phyloP scores from a whole-genome alignment of 2,797 vertebrate species.

The Oceanodroma leucorhoa region DNA sequence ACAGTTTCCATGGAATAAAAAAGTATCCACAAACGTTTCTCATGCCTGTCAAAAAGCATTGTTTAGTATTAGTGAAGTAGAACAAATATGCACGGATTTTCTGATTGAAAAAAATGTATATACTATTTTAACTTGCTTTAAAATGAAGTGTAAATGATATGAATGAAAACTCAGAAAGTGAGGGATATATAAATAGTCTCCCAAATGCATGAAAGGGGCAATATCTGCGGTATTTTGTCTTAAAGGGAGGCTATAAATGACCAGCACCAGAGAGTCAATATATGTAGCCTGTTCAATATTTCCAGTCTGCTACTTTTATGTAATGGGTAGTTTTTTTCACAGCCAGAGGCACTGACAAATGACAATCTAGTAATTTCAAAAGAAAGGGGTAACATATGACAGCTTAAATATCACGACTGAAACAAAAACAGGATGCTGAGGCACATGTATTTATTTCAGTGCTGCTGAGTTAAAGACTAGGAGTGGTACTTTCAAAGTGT shows the following conservation, averaged over 20 bases:
- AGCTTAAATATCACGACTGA: neutral
- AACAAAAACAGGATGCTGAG: neutral
- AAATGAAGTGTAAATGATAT: neutral
- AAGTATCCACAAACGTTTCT: neutral
- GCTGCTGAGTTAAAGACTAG: neutral
- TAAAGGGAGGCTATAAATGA: neutral
- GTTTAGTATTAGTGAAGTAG: neutral
- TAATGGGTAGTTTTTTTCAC: neutral
- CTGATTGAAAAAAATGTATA: neutral
- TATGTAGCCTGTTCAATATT: neutral
- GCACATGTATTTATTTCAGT: neutral
- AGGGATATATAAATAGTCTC: neutral
- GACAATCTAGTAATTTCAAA: neutral
- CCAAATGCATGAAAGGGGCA: neutral
- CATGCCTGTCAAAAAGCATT: neutral
- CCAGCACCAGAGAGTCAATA: neutral
- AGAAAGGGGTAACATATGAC: neutral
- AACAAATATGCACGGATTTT: neutral
- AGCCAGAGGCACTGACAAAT: neutral
- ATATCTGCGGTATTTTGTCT: neutral
- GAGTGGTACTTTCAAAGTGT: neutral
- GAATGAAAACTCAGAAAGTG: neutral
- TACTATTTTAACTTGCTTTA: neutral
- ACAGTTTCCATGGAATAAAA: neutral
- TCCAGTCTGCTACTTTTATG: neutral